Evolutionary conservation across 1,140 invertebrate genomes (phyloP).

Genomic region (Drosophila pandora): DNA sequence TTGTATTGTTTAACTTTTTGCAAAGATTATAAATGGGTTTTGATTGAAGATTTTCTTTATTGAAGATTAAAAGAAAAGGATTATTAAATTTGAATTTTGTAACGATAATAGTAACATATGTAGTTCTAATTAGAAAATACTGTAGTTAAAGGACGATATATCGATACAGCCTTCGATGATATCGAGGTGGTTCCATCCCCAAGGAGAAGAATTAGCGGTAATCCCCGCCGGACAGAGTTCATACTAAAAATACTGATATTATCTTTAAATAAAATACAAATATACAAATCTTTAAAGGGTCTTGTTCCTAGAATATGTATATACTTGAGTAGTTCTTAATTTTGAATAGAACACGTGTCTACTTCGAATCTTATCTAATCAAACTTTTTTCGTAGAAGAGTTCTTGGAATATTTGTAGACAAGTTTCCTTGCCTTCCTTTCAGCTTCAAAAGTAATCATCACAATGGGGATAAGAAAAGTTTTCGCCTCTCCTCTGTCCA

Average conservation of each 20-base stretch:
- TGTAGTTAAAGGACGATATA: too few species aligned
- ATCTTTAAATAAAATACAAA: too few species aligned
- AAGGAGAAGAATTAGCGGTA: too few species aligned
- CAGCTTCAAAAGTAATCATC: not conserved
- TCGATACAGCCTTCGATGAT: too few species aligned
- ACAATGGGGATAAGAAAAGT: conserved; percentile 37
- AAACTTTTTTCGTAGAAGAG: not conserved
- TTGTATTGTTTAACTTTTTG: conserved; percentile 2
- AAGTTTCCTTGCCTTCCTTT: not conserved
- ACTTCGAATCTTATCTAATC: not conserved
- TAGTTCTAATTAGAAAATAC: too few species aligned
- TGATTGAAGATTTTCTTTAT: not conserved
- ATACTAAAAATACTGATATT: too few species aligned
- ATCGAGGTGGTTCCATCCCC: too few species aligned
- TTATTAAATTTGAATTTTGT: not conserved
- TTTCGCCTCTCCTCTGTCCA: conserved; percentile 24
- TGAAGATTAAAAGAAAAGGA: not conserved
- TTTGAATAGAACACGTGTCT: not conserved
- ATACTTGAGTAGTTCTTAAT: not conserved
- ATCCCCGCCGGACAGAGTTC: too few species aligned
- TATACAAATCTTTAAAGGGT: not conserved
- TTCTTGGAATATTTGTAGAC: not conserved
- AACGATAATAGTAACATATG: too few species aligned
- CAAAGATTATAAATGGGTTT: not conserved
- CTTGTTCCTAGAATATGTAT: not conserved